Evolutionary conservation across 1,140 invertebrate species (phyloP), one percentile per base, ranked within the genome.

Genomic region (Megalopta genalis): DNA sequence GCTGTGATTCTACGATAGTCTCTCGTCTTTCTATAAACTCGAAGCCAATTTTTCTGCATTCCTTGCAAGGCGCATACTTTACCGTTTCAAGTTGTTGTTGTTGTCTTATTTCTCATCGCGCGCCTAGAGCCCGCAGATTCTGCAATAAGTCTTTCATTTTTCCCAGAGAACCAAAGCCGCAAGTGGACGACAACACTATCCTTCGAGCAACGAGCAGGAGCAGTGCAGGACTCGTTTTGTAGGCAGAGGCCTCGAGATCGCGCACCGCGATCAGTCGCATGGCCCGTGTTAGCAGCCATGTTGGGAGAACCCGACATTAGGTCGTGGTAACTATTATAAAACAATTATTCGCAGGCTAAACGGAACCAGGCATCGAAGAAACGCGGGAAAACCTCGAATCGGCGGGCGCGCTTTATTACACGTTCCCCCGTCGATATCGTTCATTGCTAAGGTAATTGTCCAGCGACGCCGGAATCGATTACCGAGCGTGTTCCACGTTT

Each of bases 371-470:
- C 42, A 69, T 25, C 37, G 52, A 69, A 60, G 62, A 81, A 72
- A 82, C 59, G 67, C 75, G 84, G 80, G 85, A 85, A 64, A 54
- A 39, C 39, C 66, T 54, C 57, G 65, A 82, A 78, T 85, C 66
- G 57, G 59, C 82, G 60, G 70, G 70, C 25, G 49, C 74, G 63
- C n/a, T n/a, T 72, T 76, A 79, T 85, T 86, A 66, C 66, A 81
- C 49, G 25, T 82, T 82, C 60, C 25, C 54, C n/a, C 54, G 70
- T 23, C 62, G 62, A 65, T 75, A 81, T 76, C 59, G 76, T 73
- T 85, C 63, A 82, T 86, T 85, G 77, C 67, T n/a, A 46, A 12
- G 52, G 59, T 76, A 85, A 86, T 72, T 42, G 57, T 64, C 67
- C 49, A 46, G 73, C 10, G 37, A 57, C 54, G 54, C 18, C 21